These are phyloP conservation scores for Zootoca vivipara DNA, from an alignment of 2,113 vertebrate genomes.

Conservation along the genomic window DNA sequence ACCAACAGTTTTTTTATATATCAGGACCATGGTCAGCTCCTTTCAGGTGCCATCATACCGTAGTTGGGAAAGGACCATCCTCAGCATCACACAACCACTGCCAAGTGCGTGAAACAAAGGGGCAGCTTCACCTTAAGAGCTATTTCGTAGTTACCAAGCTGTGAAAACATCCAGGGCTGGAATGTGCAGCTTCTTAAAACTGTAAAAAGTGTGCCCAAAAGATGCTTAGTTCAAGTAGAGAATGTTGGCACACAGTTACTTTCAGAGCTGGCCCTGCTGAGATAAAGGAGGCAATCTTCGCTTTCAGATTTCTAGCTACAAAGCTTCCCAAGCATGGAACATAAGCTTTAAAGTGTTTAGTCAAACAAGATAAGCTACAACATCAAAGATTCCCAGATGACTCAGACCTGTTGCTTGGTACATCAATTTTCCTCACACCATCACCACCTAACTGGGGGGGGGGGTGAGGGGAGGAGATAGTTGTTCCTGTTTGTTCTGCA, in stretches of 20 bases:
- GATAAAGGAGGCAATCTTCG: too few relatives aligned
- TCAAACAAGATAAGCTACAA: neutral
- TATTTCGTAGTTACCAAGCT: neutral
- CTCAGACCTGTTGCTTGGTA: neutral
- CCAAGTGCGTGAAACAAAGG: neutral
- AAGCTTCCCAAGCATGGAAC: neutral
- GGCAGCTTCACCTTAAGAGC: neutral
- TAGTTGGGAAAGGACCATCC: too few relatives aligned
- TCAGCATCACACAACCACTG: neutral
- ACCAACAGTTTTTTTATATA: neutral
- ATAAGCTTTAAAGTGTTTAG: neutral
- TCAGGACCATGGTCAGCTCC: neutral
- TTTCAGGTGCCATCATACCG: neutral
- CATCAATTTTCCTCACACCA: slow-evolving; percentile 13
- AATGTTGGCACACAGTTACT: too few relatives aligned
- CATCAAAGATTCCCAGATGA: neutral
- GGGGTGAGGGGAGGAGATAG: neutral
- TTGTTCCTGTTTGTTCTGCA: neutral
- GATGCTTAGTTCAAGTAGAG: neutral
- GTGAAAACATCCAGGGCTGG: neutral
- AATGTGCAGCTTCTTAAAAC: neutral
- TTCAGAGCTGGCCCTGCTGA: neutral
- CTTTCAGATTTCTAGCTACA: neutral
- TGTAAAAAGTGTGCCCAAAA: neutral
- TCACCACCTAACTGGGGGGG: neutral